Conservation (phyloP, 2,797 vertebrate species). For the Cuculus canorus region DNA sequence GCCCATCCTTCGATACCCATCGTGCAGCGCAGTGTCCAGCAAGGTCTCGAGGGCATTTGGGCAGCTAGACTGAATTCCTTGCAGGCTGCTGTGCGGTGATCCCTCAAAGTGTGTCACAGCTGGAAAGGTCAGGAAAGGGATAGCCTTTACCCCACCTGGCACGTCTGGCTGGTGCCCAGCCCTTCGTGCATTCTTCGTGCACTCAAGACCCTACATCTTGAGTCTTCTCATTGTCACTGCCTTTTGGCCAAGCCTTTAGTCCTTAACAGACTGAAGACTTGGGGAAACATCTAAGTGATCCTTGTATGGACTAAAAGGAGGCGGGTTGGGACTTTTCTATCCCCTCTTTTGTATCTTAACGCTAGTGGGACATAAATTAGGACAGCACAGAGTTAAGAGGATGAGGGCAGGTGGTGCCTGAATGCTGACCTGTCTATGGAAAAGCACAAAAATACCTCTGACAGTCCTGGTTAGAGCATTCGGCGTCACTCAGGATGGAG, state of each 20-base stretch:
- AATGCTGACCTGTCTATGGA: neutral
- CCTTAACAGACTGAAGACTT: neutral
- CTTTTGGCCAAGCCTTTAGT: neutral
- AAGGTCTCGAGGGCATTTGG: neutral
- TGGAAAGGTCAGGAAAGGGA: neutral
- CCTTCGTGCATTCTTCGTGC: neutral
- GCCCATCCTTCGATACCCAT: rapidly evolving
- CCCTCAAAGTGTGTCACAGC: rapidly evolving
- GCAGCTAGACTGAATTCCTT: neutral
- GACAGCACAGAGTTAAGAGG: neutral
- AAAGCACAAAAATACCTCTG: neutral
- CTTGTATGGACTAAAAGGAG: neutral
- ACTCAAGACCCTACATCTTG: rapidly evolving
- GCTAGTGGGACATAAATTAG: neutral
- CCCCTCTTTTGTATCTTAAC: neutral
- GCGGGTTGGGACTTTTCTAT: neutral
- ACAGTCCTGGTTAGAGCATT: neutral
- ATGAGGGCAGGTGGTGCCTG: neutral
- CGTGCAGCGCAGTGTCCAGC: rapidly evolving
- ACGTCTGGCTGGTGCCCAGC: rapidly evolving
- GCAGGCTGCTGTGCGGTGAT: rapidly evolving
- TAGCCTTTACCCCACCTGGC: neutral
- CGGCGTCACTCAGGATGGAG: rapidly evolving
- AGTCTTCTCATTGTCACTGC: rapidly evolving
- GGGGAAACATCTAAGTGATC: neutral